Conservation (phyloP, 2,113 vertebrate genomes). For the Pterocles gutturalis region DNA sequence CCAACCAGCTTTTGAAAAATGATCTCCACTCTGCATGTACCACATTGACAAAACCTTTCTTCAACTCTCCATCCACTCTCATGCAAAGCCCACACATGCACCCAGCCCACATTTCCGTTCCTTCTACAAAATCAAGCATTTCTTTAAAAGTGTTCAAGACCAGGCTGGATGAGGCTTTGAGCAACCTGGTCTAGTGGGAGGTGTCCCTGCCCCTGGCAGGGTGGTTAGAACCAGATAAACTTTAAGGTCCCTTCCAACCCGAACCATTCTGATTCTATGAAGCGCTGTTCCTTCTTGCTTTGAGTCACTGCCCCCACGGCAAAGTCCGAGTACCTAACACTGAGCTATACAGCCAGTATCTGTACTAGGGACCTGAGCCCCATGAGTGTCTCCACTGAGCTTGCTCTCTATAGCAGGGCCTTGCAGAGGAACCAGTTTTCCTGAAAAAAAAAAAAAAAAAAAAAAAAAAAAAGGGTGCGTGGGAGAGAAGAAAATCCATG, state of each 20-base stretch:
- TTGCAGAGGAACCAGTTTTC: neutral
- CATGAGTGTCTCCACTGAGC: neutral
- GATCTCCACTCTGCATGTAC: neutral
- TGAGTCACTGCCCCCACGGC: neutral
- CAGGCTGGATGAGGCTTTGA: too few species aligned
- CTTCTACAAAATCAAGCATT: neutral
- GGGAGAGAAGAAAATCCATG: neutral
- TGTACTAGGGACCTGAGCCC: neutral
- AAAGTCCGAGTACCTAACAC: neutral
- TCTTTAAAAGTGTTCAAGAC: neutral
- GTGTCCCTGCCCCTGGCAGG: too few species aligned
- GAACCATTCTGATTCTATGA: too few species aligned
- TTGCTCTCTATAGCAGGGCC: neutral
- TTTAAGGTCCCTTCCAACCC: too few species aligned
- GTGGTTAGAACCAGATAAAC: too few species aligned
- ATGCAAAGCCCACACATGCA: rapidly evolving
- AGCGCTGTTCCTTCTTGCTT: neutral
- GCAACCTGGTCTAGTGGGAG: too few species aligned
- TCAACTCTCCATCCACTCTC: neutral
- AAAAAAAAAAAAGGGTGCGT: neutral
- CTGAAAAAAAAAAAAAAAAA: neutral
- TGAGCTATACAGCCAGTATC: neutral
- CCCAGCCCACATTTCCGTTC: neutral
- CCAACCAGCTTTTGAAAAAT: neutral
- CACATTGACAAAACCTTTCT: rapidly evolving